These are phyloP conservation scores for Cacatua alba DNA, from an alignment of 2,113 vertebrate species.

Conservation along the genomic window DNA sequence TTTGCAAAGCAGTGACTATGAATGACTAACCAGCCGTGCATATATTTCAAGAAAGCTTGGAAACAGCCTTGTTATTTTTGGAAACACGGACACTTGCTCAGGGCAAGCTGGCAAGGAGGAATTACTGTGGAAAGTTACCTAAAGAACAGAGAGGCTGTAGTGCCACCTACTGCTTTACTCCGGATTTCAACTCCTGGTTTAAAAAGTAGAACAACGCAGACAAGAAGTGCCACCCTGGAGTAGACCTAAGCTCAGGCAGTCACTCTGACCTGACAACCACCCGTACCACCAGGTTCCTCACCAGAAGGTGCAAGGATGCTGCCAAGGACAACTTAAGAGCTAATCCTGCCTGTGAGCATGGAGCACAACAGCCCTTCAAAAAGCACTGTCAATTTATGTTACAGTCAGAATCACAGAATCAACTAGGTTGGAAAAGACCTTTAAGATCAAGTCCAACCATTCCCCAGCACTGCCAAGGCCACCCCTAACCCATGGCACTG, in stretches of 20 bases:
- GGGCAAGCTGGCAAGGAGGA: conserved; percentile 46
- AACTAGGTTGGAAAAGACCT: not conserved
- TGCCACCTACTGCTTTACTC: conserved; percentile 75
- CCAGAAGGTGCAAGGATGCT: not conserved
- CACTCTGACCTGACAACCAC: not conserved
- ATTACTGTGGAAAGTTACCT: conserved; percentile 16
- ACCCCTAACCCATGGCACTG: not conserved
- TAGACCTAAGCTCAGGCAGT: not conserved
- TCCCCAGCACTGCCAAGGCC: not conserved
- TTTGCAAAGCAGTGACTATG: conserved; percentile 75
- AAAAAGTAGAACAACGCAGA: accelerated
- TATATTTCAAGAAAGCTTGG: conserved; percentile 77
- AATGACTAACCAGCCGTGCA: conserved; percentile 75
- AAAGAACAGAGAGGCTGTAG: conserved; percentile 71
- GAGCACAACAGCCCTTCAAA: not conserved
- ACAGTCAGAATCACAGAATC: not conserved
- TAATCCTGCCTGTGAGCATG: accelerated
- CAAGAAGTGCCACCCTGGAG: not conserved
- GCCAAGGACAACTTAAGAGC: not conserved
- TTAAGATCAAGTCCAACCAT: not conserved
- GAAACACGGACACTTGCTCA: conserved; percentile 60
- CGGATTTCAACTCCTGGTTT: not conserved
- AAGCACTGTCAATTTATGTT: not conserved
- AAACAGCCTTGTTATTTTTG: conserved; percentile 76
- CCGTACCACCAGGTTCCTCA: not conserved